Evolutionary conservation across 1,140 invertebrate genomes (phyloP), one percentile per base, ranked within the genome.

Genomic region (Copidosoma floridanum): DNA sequence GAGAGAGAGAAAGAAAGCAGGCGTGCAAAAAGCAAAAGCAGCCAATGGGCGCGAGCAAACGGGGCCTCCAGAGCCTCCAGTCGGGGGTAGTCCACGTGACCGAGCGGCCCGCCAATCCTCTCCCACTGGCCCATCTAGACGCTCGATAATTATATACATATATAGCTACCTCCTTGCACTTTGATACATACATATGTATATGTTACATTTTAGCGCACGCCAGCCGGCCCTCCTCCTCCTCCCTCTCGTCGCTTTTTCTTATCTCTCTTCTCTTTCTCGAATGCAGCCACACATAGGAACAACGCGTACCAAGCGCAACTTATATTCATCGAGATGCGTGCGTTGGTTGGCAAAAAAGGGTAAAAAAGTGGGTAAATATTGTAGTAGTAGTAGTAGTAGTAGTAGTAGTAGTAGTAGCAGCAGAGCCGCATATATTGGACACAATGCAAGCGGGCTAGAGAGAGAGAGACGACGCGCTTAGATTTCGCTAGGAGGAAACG

Each of bases 21-120:
- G 35, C 37, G 51, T 53, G 51, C 51, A 37, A 53, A 53, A 53
- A 53, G n/a, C n/a, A n/a, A 21, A 18, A 7, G 2, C 27, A 51
- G 37, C 56, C 56, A 58, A 58, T 58, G 56, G 56, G 47, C 56
- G 47, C 20, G n/a, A n/a, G n/a, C n/a, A n/a, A 43, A 38, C 57
- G 57, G 57, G 57, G 41, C 57, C 57, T 53, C 38, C 38, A n/a
- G n/a, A n/a, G 21, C 57, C 20, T 37, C 2, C 47, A 14, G n/a
- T n/a, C 47, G 35, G 48, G 69, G 68, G 67, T 59, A 65, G 51
- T 51, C 72, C 73, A 75, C 73, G 73, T 75, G 73, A 73, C 69
- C 20, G 12, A n/a, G 20, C 18, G 1, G 11, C 11, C 51, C 44
- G 24, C 67, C 70, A 74, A 75, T 74, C n/a, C 27, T 18, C 14